phyloP scores from a whole-genome alignment of 2,113 vertebrate species.

The Corythornis vintsioides region DNA sequence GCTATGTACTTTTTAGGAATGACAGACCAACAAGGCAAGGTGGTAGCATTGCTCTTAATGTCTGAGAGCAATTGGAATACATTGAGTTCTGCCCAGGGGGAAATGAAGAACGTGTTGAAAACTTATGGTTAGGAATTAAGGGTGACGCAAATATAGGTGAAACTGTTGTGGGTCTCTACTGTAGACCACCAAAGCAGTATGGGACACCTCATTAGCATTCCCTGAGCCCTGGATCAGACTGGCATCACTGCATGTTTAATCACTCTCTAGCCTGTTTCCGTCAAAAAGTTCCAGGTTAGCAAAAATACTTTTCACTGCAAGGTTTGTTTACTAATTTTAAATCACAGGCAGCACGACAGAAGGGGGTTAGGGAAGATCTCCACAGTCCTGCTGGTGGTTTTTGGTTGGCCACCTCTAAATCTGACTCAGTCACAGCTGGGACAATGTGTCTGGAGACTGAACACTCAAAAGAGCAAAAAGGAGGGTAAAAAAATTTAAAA shows the following conservation, averaged over 20 bases:
- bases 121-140: too few relatives aligned
- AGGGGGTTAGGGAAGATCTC: constrained; percentile 14
- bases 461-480: neutral
- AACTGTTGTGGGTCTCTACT: too few relatives aligned
- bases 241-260: neutral
- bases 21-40: too few relatives aligned
- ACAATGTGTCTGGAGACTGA: rapidly evolving
- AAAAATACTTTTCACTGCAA: neutral
- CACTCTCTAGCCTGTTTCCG: constrained; percentile 26
- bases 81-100: too few relatives aligned
- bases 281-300: constrained; percentile 6
- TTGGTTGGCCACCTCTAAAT: neutral
- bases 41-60: too few relatives aligned
- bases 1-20: too few relatives aligned
- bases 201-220: neutral
- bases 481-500: too few relatives aligned
- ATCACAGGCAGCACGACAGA: constrained; percentile 39
- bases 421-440: neutral
- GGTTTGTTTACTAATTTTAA: constrained; percentile 43
- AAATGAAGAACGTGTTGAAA: too few relatives aligned
- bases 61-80: too few relatives aligned
- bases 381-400: neutral
- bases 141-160: too few relatives aligned
- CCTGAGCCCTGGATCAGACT: neutral
- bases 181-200: neutral